Evolutionary conservation across 2,113 vertebrate genomes (phyloP).

Genomic region (Scomber japonicus): DNA sequence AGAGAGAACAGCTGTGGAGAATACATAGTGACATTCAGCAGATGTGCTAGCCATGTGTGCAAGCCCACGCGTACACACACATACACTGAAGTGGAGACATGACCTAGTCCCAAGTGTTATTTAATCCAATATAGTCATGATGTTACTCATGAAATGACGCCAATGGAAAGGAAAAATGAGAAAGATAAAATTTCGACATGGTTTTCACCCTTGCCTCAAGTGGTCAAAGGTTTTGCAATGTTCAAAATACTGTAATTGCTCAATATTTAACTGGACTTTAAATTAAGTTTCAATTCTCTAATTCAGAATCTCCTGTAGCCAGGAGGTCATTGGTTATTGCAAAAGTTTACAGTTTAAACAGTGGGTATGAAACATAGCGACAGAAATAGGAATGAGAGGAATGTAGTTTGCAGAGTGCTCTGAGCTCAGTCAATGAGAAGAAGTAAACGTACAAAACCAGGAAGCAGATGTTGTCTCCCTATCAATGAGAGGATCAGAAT

Average conservation of each 20-base stretch:
- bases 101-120: constrained; percentile 22
- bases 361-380: neutral
- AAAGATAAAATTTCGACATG: constrained; percentile 15
- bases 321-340: neutral
- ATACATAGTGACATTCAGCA: constrained; percentile 59
- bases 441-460: constrained; percentile 33
- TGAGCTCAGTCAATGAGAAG: neutral
- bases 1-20: constrained; percentile 36
- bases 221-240: constrained; percentile 3
- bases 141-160: constrained; percentile 29
- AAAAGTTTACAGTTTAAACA: neutral
- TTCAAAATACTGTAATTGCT: constrained; percentile 8
- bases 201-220: neutral
- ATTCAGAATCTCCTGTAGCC: neutral
- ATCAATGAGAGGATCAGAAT: constrained; percentile 16
- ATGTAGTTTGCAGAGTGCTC: constrained; percentile 12
- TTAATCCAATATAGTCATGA: constrained; percentile 21
- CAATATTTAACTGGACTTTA: neutral
- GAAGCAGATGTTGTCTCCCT: constrained; percentile 11
- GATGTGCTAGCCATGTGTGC: constrained; percentile 42
- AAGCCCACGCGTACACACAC: constrained; percentile 15
- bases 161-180: constrained; percentile 37
- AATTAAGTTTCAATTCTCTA: neutral
- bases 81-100: constrained; percentile 26
- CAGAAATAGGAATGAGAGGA: constrained; percentile 19